Conservation (phyloP, 2,797 vertebrate species). For the Percopsis omiscomaycus region DNA sequence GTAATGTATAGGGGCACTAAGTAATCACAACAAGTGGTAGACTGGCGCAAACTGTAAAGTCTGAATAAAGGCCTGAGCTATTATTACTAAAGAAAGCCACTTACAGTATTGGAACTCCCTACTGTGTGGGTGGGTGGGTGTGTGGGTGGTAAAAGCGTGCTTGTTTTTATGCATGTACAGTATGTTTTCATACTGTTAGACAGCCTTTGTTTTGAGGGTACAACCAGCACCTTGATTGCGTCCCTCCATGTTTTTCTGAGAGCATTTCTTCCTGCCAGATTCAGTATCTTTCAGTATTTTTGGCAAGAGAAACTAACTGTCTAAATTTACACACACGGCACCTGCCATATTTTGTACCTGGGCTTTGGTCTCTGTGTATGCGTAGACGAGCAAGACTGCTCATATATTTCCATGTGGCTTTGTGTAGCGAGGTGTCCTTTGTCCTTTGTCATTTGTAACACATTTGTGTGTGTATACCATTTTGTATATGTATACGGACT, state of each 20-base stretch:
- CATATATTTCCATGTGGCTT: no score
- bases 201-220: neutral
- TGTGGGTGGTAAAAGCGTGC: neutral
- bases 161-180: neutral
- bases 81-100: slow-evolving; percentile 7
- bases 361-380: no score
- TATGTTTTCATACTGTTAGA: neutral
- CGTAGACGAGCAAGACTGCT: no score
- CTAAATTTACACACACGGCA: no score
- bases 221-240: neutral
- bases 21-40: slow-evolving; percentile 46
- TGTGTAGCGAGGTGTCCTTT: neutral
- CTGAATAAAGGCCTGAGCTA: slow-evolving; percentile 19
- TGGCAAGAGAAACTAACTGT: no score
- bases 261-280: no score
- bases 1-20: slow-evolving; percentile 46
- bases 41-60: slow-evolving; percentile 32
- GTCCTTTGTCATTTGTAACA: neutral
- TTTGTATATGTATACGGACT: neutral
- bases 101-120: slow-evolving; percentile 18
- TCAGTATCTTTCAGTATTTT: no score
- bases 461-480: neutral
- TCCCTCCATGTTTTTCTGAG: neutral
- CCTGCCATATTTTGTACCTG: no score
- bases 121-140: slow-evolving; percentile 1